Evolutionary conservation across 2,797 vertebrate species (phyloP).

Genomic region (Platalea minor): DNA sequence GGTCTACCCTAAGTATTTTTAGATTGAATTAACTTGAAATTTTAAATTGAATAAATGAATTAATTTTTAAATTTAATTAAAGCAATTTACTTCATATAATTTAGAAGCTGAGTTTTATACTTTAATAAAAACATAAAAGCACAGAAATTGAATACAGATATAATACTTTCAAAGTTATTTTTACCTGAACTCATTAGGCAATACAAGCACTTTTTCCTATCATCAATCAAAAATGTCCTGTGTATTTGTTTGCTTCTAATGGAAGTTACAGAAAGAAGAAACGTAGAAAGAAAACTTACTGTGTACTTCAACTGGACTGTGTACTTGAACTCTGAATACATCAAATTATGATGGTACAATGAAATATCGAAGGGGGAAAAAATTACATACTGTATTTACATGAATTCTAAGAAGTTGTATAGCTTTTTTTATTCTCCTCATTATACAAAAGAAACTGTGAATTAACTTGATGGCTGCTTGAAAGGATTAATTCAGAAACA

Average conservation of each 20-base stretch:
- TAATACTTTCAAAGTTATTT: not conserved
- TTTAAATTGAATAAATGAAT: not conserved
- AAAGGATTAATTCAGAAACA: slow-evolving; percentile 14
- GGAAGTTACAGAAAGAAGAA: not conserved
- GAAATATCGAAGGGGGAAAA: not conserved
- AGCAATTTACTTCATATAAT: not conserved
- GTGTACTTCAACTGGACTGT: not conserved
- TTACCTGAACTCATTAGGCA: not conserved
- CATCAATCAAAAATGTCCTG: not conserved
- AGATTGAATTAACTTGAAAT: not conserved
- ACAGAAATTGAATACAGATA: not conserved
- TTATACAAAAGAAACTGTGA: not conserved
- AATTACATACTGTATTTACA: not conserved
- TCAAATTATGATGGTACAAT: not conserved
- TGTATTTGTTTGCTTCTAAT: not conserved
- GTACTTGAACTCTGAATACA: not conserved
- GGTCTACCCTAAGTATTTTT: not conserved
- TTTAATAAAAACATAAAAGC: slow-evolving; percentile 23
- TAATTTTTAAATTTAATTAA: not conserved
- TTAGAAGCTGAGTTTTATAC: not conserved
- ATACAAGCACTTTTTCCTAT: not conserved
- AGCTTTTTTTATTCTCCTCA: not conserved
- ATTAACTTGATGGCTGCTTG: not conserved
- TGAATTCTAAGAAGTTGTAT: not conserved
- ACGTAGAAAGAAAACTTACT: not conserved